Evolutionary conservation across 2,888 invertebrate species (phyloP).

Genomic region (Nasonia oneida): DNA sequence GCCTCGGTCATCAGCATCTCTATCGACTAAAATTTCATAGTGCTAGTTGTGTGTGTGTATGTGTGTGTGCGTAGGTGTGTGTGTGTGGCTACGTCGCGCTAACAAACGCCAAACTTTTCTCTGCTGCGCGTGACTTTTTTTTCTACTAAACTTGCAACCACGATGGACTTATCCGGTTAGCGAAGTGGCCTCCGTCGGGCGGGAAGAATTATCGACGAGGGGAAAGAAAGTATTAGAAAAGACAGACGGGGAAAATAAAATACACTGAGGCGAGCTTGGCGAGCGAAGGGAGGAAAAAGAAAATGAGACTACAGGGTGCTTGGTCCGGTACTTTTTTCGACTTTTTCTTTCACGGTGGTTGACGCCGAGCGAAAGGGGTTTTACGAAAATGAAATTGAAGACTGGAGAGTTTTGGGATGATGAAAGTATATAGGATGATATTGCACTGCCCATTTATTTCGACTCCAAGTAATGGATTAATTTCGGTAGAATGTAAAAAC

Average conservation of each 20-base stretch:
- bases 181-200: too few species aligned
- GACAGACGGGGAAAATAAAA: constrained; percentile 32
- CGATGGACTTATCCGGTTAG: too few species aligned
- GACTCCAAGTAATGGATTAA: background rate
- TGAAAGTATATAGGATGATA: background rate
- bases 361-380: background rate
- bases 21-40: background rate
- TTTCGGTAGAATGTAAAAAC: background rate
- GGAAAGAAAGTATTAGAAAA: constrained; percentile 7
- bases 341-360: background rate
- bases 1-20: background rate
- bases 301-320: constrained; percentile 11
- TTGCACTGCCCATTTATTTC: background rate
- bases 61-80: too few species aligned
- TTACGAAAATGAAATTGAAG: constrained; percentile 13
- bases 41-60: background rate
- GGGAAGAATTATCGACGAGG: background rate
- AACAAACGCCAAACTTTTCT: background rate
- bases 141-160: too few species aligned
- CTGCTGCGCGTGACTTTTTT: too few species aligned
- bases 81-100: background rate
- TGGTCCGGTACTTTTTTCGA: background rate
- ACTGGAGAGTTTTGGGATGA: background rate
- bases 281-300: background rate
- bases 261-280: background rate